These are phyloP conservation scores for Pholis gunnellus DNA, from an alignment of 2,113 vertebrate species.

Conservation along the genomic window DNA sequence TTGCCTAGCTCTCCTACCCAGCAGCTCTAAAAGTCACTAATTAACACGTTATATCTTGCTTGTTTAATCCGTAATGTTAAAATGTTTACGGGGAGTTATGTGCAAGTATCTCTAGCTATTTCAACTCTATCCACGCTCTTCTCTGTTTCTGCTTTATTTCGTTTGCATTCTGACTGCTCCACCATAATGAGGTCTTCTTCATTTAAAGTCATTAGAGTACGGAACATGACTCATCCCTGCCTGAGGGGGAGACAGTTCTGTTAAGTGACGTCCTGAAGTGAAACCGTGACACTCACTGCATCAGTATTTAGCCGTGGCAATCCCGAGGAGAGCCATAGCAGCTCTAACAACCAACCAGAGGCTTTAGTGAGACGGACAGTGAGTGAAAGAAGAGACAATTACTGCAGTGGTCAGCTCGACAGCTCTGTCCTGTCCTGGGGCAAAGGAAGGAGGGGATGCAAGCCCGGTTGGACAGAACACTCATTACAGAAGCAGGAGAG, in stretches of 20 bases:
- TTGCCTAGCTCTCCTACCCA: too few relatives aligned
- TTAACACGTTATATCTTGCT: not conserved
- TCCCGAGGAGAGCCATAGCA: conserved; percentile 44
- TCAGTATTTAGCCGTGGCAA: conserved; percentile 47
- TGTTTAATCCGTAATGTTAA: not conserved
- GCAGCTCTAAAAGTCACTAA: not conserved
- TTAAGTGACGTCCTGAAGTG: conserved; percentile 44
- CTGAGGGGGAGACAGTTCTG: conserved; percentile 38
- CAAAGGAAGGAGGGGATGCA: conserved; percentile 39
- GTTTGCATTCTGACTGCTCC: conserved; percentile 17
- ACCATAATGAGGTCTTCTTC: conserved; percentile 48
- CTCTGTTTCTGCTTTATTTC: not conserved
- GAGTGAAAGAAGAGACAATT: conserved; percentile 64
- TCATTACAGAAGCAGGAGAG: conserved; percentile 50
- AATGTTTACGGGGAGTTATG: too few relatives aligned
- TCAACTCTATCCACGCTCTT: not conserved
- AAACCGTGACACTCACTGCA: conserved; percentile 33
- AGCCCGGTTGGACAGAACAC: conserved; percentile 47
- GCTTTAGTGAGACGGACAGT: conserved; percentile 49
- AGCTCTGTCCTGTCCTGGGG: conserved; percentile 69
- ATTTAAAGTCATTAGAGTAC: conserved; percentile 60
- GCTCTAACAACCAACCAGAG: conserved; percentile 45
- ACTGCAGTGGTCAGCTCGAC: conserved; percentile 66
- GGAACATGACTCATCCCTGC: conserved; percentile 55
- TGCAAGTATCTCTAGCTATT: not conserved